Base-by-base conservation (phyloP, 2,113 vertebrate species). In the Zosterops lateralis region DNA sequence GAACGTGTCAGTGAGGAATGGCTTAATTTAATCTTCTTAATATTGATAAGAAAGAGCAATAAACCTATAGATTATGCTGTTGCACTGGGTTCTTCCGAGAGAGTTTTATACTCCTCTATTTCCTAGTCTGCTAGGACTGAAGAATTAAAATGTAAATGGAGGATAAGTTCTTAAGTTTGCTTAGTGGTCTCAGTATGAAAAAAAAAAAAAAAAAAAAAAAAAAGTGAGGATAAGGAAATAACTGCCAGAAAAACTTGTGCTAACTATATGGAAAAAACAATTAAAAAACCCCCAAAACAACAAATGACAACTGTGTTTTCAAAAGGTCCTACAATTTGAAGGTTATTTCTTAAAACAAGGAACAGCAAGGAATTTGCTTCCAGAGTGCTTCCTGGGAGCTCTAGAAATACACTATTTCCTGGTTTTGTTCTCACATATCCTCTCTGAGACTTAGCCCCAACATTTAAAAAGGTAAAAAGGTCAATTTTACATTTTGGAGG, bases 101-200 rank as follows among this genome's bases (percentile, higher is more conserved):
- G 57, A 81, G 25, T 76, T 89, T 79, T 58, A 44, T 54, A 36
- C 22, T 76, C 19, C 38, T 79, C 53, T 76, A 72, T 42, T 85
- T 95, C 81, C 57, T 72, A 67, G 36, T 74, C 40, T 78, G n/a
- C 58, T 57, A 82, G 57, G 58, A 70, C 26, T 54, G 76, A 73
- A 83, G 62, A 85, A 79, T 93, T 79, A 62, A 91, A 88, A 91
- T 36, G 25, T 26, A 44, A 71, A 72, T 50, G 68, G 14, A 64
- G 22, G 53, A 36, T 34, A 81, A 67, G 10, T 48, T 89, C 32
- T 91, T 68, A 51, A 45, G 17, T 68, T 77, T 86, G 38, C 57
- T 84, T 66, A 54, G 40, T 6, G 1, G 15, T 72, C 87, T 61
- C 65, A 65, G 36, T 40, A 61, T 26, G 28, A 21, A 68, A 84